These are phyloP conservation scores for Drosophila ironensis DNA, from an alignment of 1,140 invertebrate species.

Conservation along the genomic window DNA sequence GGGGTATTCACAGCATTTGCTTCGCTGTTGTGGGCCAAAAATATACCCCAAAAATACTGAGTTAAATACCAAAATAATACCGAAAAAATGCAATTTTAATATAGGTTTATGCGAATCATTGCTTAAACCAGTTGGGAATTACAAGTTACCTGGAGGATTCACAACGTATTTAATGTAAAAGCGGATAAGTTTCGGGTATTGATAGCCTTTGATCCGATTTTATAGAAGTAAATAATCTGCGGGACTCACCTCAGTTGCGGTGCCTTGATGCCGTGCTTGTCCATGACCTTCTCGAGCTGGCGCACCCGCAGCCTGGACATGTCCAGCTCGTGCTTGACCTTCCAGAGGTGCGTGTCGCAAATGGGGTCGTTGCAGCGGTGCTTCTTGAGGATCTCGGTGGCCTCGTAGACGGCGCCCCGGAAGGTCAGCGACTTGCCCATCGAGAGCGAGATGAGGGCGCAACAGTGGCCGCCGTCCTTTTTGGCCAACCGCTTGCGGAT, in stretches of 20 bases:
- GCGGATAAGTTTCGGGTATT: no score
- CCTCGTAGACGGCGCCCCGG: slow-evolving; percentile 93
- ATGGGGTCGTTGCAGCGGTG: slow-evolving; percentile 90
- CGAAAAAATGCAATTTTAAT: no score
- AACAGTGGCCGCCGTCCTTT: slow-evolving; percentile 93
- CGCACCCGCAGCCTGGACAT: slow-evolving; percentile 91
- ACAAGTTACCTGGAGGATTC: no score
- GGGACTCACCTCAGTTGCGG: slow-evolving; percentile 84
- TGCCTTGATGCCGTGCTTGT: slow-evolving; percentile 90
- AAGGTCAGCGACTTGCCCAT: slow-evolving; percentile 93
- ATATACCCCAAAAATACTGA: no score
- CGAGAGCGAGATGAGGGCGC: slow-evolving; percentile 93
- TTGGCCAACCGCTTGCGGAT: slow-evolving; percentile 93
- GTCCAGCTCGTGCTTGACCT: slow-evolving; percentile 93
- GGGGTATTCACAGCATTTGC: no score
- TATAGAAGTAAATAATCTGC: neutral
- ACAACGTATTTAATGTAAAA: no score
- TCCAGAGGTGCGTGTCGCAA: slow-evolving; percentile 92
- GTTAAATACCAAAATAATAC: no score
- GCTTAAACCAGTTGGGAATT: no score
- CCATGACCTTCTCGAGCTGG: slow-evolving; percentile 92
- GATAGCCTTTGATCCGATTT: no score
- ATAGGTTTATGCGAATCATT: no score
- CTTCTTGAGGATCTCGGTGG: slow-evolving; percentile 84
- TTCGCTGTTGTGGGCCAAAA: no score